These are phyloP conservation scores for Nymphalis c-album DNA, from an alignment of 2,888 invertebrate genomes.

Conservation along the genomic window DNA sequence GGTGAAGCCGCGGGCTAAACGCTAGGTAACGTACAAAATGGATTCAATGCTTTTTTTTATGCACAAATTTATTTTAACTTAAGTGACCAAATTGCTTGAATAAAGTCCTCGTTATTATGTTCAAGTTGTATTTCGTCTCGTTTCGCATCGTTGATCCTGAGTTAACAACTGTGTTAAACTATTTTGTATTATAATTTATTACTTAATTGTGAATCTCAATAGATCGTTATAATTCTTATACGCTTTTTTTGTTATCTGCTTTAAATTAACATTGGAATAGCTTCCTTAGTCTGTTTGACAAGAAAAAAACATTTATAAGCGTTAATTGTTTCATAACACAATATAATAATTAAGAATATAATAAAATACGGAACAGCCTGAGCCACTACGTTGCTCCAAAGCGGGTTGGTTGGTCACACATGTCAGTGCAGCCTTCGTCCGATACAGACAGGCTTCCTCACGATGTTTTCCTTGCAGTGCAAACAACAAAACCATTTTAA, in stretches of 20 bases:
- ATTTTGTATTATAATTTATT: conserved; percentile 25
- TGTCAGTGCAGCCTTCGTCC: no score
- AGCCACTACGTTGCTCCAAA: no score
- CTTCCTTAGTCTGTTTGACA: no score
- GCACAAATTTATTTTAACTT: not conserved
- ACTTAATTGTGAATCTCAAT: conserved; percentile 1
- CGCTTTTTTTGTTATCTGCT: not conserved
- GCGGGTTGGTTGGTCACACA: no score
- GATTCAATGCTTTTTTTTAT: not conserved
- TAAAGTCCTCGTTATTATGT: conserved; percentile 49
- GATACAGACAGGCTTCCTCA: no score
- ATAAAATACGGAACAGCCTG: no score
- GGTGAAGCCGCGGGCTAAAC: no score
- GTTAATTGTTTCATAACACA: no score
- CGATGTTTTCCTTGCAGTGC: no score
- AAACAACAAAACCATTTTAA: no score
- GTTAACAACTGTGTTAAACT: conserved; percentile 58
- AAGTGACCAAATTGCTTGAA: conserved; percentile 8
- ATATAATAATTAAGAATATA: no score
- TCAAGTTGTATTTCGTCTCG: conserved; percentile 61
- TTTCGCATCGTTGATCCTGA: conserved; percentile 60
- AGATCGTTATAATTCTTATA: not conserved
- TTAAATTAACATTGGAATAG: not conserved
- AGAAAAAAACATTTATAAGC: no score
- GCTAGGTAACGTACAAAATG: not conserved